These are phyloP conservation scores for Gallinago stenura DNA, from an alignment of 2,797 vertebrate species.

Conservation along the genomic window DNA sequence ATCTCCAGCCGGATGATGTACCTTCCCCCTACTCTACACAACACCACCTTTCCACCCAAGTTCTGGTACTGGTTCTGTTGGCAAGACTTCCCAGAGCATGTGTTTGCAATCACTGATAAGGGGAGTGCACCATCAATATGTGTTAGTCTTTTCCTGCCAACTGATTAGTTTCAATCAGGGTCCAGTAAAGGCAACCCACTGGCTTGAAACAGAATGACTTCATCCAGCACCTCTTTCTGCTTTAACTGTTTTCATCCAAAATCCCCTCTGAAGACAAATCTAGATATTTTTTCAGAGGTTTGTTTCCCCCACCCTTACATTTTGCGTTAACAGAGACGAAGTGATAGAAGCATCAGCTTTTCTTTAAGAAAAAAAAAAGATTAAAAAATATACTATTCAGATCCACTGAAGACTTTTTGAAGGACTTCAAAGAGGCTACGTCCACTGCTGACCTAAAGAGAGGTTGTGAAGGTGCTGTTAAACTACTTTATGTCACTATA, in stretches of 20 bases:
- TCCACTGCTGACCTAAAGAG: not conserved
- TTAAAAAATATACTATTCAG: rapidly evolving
- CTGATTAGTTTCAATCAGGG: not conserved
- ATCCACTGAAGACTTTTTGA: not conserved
- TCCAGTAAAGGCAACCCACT: not conserved
- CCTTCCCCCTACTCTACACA: not conserved
- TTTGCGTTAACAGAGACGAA: not conserved
- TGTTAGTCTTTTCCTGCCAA: not conserved
- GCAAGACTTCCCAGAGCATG: not conserved
- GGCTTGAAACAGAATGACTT: not conserved
- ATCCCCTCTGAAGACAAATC: not conserved
- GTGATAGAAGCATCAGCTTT: not conserved
- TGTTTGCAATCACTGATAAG: not conserved
- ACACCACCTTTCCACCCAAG: not conserved
- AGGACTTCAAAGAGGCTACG: not conserved
- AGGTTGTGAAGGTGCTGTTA: not conserved
- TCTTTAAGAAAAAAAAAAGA: not conserved
- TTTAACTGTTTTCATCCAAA: not conserved
- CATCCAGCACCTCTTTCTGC: not conserved
- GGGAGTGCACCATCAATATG: not conserved
- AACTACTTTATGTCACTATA: not conserved
- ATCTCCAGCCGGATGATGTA: not conserved
- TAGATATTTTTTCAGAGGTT: not conserved
- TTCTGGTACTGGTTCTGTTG: not conserved
- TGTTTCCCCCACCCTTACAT: not conserved